phyloP scores from a whole-genome alignment of 2,888 invertebrate genomes.

The Himalopsyche kuldschensis region DNA sequence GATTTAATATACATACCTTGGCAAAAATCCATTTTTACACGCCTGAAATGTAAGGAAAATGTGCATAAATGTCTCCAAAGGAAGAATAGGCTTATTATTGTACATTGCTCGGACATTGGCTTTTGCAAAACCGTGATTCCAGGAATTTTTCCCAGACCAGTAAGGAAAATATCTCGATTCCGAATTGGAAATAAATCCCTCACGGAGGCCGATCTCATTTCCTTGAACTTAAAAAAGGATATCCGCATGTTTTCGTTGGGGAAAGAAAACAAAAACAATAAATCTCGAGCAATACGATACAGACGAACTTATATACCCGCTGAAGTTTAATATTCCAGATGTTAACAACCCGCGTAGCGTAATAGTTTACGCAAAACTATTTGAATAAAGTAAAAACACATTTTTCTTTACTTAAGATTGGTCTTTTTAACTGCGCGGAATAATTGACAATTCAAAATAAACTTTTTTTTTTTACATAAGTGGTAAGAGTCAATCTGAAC shows the following conservation, averaged over 20 bases:
- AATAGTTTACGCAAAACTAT: too few relatives aligned
- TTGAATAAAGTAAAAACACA: too few relatives aligned
- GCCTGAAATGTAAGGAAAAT: too few relatives aligned
- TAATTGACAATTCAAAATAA: too few relatives aligned
- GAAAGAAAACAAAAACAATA: not conserved
- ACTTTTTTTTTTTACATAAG: too few relatives aligned
- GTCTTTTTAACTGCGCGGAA: too few relatives aligned
- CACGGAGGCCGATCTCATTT: not conserved
- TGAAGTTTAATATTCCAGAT: not conserved
- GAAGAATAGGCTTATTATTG: too few relatives aligned
- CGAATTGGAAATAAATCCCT: not conserved
- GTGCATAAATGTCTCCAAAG: too few relatives aligned
- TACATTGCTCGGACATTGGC: not conserved
- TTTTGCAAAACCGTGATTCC: not conserved
- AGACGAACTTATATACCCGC: not conserved
- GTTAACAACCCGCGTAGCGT: not conserved
- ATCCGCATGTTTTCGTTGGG: not conserved
- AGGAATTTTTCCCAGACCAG: not conserved
- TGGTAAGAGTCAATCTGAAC: too few relatives aligned
- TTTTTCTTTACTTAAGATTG: too few relatives aligned
- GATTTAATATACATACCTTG: too few relatives aligned
- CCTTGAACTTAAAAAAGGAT: not conserved
- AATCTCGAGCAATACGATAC: not conserved
- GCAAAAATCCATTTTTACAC: too few relatives aligned
- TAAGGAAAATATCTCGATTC: not conserved